These are phyloP conservation scores for Dunckerocampus dactyliophorus DNA, from an alignment of 2,113 vertebrate species.

Conservation along the genomic window DNA sequence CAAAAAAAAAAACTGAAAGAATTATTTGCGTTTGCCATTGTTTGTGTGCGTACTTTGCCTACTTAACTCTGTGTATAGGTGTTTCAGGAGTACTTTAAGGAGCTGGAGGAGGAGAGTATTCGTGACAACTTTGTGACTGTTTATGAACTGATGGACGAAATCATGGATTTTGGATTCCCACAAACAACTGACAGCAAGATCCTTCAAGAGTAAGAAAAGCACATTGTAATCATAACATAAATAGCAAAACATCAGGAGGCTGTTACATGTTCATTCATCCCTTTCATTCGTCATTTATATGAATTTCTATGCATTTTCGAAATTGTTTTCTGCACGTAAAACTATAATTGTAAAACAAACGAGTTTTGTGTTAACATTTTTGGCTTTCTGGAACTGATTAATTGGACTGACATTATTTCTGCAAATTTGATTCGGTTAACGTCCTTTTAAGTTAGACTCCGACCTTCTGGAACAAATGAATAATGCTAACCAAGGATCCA, in stretches of 20 bases:
- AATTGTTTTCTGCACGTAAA: no score
- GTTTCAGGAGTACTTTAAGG: conserved; percentile 79
- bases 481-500: no score
- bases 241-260: background rate
- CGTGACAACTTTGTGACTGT: conserved; percentile 82
- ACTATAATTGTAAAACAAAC: no score
- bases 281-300: background rate
- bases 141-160: conserved; percentile 79
- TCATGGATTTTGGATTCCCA: conserved; percentile 82
- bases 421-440: background rate
- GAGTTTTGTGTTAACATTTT: no score
- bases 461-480: no score
- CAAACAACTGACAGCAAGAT: conserved; percentile 82
- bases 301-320: no score
- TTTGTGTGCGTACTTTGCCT: background rate
- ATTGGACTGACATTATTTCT: background rate
- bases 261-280: background rate
- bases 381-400: no score
- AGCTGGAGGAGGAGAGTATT: conserved; percentile 80
- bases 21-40: background rate
- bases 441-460: no score
- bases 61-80: conserved; percentile 56
- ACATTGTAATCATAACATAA: background rate
- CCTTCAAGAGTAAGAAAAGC: conserved; percentile 76
- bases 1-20: no score